A percentile compares a stretch with the other conserved stretches of the same genome.
phyloP scores from a whole-genome alignment of 2,113 vertebrate genomes.

The Agelaius phoeniceus region DNA sequence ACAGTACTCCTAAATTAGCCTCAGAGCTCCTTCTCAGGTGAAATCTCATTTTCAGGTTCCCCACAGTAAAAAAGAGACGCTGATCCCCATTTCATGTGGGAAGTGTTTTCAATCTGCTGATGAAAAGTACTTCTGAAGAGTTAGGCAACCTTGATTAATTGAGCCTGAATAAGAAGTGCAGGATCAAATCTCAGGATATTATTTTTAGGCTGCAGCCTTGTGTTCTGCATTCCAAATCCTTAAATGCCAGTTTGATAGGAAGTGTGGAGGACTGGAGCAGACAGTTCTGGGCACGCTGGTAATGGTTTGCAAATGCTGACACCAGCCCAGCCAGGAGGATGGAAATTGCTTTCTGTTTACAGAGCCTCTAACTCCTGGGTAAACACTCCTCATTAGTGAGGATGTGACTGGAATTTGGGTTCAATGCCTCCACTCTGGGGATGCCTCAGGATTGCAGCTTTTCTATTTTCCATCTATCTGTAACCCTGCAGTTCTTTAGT shows the following conservation, averaged over 20 bases:
- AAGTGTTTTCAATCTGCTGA: constrained; percentile 18
- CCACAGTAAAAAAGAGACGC: neutral
- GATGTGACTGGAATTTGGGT: neutral
- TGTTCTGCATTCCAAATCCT: constrained; percentile 35
- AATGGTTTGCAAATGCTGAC: constrained; percentile 5
- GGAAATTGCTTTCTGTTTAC: constrained; percentile 42
- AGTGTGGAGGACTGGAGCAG: neutral
- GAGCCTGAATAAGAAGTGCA: constrained; percentile 37
- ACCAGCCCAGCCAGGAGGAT: neutral
- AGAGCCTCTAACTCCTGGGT: neutral
- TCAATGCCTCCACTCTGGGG: neutral
- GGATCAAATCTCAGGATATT: constrained; percentile 41
- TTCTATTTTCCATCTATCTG: rapidly evolving
- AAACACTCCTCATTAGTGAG: neutral
- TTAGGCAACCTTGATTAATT: constrained; percentile 53
- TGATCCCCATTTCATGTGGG: neutral
- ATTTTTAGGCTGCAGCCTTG: constrained; percentile 44
- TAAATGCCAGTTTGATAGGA: neutral
- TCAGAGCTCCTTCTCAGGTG: neutral
- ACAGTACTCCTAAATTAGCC: constrained; percentile 39
- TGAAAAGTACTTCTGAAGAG: constrained; percentile 46
- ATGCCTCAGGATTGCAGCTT: neutral
- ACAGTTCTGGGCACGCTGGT: neutral
- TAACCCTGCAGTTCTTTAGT: neutral
- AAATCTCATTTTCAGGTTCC: constrained; percentile 16